Evolutionary conservation across 2,797 vertebrate species (phyloP).

Genomic region (Crax fasciolata): DNA sequence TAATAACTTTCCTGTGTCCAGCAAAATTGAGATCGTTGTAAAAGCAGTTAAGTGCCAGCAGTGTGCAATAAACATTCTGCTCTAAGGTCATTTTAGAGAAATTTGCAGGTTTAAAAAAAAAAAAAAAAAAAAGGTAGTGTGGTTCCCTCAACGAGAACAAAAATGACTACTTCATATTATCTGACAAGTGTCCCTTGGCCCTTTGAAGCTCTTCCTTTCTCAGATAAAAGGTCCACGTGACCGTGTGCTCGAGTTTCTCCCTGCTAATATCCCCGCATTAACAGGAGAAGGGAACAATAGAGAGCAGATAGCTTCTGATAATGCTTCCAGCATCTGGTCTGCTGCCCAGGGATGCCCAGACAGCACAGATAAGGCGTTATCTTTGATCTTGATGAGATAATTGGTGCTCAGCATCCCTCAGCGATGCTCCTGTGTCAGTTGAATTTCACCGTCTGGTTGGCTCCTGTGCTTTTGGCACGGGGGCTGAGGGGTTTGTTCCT

Average conservation of each 20-base stretch:
- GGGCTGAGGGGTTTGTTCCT: accelerated
- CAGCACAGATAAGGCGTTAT: neutral
- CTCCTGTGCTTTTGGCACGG: neutral
- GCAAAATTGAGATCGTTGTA: neutral
- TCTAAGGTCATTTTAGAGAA: neutral
- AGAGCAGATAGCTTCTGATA: neutral
- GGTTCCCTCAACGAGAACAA: neutral
- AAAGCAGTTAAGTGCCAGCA: neutral
- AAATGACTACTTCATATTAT: neutral
- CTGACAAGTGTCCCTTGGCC: accelerated
- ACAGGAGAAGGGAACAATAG: neutral
- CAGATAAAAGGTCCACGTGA: neutral
- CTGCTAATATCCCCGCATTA: neutral
- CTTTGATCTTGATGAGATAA: conserved; percentile 24
- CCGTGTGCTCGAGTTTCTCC: neutral
- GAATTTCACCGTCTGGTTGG: accelerated
- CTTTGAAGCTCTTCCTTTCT: conserved; percentile 36
- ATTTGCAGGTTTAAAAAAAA: neutral
- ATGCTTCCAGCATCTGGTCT: neutral
- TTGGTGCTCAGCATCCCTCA: neutral
- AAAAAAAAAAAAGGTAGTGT: neutral
- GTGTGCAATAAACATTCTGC: neutral
- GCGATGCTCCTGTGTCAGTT: accelerated
- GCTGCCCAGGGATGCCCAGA: neutral
- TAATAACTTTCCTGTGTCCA: neutral